These are phyloP conservation scores for Trissolcus brochymenae DNA, from an alignment of 2,888 invertebrate genomes.

Conservation along the genomic window DNA sequence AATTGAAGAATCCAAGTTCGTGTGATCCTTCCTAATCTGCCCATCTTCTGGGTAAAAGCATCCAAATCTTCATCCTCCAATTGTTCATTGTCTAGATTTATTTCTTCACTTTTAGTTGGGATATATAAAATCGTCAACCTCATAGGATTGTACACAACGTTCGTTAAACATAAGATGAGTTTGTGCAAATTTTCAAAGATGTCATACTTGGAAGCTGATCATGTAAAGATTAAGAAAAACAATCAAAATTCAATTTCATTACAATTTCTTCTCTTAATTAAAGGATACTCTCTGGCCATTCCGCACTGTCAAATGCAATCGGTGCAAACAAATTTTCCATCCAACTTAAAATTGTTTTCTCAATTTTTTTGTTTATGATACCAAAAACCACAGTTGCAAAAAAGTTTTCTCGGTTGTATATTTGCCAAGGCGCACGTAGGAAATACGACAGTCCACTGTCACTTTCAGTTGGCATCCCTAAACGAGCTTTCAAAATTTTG, in stretches of 20 bases:
- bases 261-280: conserved; percentile 6
- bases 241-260: not conserved
- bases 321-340: conserved; percentile 74
- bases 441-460: conserved; percentile 84
- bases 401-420: conserved; percentile 69
- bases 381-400: conserved; percentile 66
- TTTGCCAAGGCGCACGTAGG: conserved; percentile 76
- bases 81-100: conserved; percentile 5
- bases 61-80: conserved; percentile 10
- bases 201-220: conserved; percentile 73
- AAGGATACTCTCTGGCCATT: conserved; percentile 79
- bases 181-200: conserved; percentile 78
- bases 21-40: conserved; percentile 67
- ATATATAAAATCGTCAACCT: conserved; percentile 79
- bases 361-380: conserved; percentile 59
- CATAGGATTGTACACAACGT: conserved; percentile 78
- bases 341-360: conserved; percentile 63
- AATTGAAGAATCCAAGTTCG: conserved; percentile 79
- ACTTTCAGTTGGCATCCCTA: conserved; percentile 80
- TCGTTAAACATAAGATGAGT: conserved; percentile 78
- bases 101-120: conserved; percentile 73
- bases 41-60: conserved; percentile 51
- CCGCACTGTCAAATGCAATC: conserved; percentile 75
- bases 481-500: conserved; percentile 78
- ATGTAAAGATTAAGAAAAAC: conserved; percentile 5